phyloP scores from a whole-genome alignment of 2,888 invertebrate species.

The Leucophora obtusa region DNA sequence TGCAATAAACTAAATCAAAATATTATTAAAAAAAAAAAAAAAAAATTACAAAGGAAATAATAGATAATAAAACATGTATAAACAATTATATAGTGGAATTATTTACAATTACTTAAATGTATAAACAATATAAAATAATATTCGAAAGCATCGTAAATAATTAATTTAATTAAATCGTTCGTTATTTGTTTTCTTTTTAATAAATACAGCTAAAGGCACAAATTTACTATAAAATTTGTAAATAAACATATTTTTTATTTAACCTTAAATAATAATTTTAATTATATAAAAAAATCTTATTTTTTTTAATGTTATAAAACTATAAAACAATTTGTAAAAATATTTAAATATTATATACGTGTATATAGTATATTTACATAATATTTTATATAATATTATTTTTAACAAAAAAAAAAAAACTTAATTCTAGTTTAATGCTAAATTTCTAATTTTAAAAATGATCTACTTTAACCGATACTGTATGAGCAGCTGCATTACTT shows the following conservation, averaged over 20 bases:
- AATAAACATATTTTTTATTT: constrained; percentile 8
- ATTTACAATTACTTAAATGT: constrained; percentile 46
- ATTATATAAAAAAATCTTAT: constrained; percentile 26
- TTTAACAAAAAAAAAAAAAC: constrained; percentile 14
- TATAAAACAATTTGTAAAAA: constrained; percentile 59
- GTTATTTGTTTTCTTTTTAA: constrained; percentile 1
- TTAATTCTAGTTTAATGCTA: background rate
- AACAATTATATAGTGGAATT: constrained; percentile 19
- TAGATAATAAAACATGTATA: constrained; percentile 20
- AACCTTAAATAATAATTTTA: constrained; percentile 9
- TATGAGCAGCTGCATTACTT: constrained; percentile 90
- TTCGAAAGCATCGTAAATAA: constrained; percentile 7
- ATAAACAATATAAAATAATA: background rate
- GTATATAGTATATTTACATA: constrained; percentile 38
- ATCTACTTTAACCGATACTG: constrained; percentile 93
- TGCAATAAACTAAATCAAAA: constrained; percentile 32
- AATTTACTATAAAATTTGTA: constrained; percentile 53
- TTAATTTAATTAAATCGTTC: constrained; percentile 29
- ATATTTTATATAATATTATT: constrained; percentile 9
- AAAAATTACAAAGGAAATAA: constrained; percentile 19
- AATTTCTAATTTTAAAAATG: constrained; percentile 84
- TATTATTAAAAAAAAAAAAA: too few species aligned
- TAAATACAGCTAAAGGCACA: constrained; percentile 59
- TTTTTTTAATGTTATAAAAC: constrained; percentile 50
- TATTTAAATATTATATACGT: constrained; percentile 38